Conservation (phyloP, 2,113 vertebrate genomes). For the Seriola quinqueradiata region DNA sequence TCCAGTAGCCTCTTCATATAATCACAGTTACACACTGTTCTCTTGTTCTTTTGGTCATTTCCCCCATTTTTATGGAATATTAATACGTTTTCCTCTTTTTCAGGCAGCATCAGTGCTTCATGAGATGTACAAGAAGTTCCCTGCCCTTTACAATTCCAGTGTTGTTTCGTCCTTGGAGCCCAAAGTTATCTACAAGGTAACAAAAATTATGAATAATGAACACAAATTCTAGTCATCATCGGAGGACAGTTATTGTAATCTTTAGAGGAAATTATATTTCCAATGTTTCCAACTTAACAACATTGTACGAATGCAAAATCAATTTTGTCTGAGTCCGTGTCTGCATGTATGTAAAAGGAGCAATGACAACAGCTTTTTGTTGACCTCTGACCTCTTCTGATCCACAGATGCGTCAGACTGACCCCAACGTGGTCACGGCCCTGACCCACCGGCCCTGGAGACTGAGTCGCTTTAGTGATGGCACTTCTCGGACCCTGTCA, state of each 20-base stretch:
- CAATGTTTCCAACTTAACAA: neutral
- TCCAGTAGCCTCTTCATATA: neutral
- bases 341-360: neutral
- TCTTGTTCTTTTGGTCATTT: neutral
- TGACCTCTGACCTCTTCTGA: constrained; percentile 14
- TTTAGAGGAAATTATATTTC: neutral
- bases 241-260: neutral
- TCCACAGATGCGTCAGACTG: constrained; percentile 91
- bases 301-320: no score
- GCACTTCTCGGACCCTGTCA: constrained; percentile 82
- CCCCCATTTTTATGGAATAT: neutral
- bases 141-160: constrained; percentile 90
- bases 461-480: constrained; percentile 87
- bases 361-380: neutral
- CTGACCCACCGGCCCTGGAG: constrained; percentile 93
- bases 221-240: neutral
- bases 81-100: neutral
- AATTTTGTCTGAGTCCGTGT: neutral
- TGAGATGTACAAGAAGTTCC: constrained; percentile 88
- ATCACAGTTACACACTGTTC: no score
- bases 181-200: constrained; percentile 95
- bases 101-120: constrained; percentile 90
- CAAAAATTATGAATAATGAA: neutral
- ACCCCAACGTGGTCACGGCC: constrained; percentile 89
- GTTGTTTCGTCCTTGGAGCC: constrained; percentile 95